Evolutionary conservation across 2,113 vertebrate genomes (phyloP).

Genomic region (Crotalus tigris): DNA sequence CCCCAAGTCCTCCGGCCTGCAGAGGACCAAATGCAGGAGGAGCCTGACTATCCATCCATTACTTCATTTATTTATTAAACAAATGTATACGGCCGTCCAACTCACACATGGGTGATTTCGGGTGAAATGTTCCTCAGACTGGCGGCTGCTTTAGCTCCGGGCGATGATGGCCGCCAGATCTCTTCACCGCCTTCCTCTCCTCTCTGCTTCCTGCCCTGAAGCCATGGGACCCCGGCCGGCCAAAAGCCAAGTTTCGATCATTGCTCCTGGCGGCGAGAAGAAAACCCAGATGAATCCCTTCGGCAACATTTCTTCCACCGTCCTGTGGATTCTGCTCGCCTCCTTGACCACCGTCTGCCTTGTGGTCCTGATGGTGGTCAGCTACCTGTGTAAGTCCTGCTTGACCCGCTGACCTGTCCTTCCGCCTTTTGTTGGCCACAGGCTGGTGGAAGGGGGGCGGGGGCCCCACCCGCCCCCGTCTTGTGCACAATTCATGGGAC

Average conservation of each 20-base stretch:
- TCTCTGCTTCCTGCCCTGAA: background rate
- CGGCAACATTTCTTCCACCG: background rate
- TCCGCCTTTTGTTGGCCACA: background rate
- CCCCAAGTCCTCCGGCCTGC: accelerated
- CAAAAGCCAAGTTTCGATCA: background rate
- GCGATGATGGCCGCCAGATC: accelerated
- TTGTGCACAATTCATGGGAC: background rate
- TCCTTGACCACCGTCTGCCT: accelerated
- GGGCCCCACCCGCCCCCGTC: accelerated
- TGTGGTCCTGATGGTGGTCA: accelerated
- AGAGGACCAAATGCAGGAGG: background rate
- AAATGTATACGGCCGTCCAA: background rate
- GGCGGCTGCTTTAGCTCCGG: background rate
- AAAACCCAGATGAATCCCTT: background rate
- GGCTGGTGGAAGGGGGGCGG: background rate
- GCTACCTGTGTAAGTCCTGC: background rate
- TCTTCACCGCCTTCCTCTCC: background rate
- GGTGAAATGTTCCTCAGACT: background rate
- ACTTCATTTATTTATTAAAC: background rate
- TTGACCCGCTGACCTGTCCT: background rate
- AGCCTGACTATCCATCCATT: background rate
- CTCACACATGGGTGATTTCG: background rate
- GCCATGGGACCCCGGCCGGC: too few species aligned
- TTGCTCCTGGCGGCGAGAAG: background rate
- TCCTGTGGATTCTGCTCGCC: background rate